phyloP scores from a whole-genome alignment of 2,888 invertebrate genomes.

The Pterostichus madidus region DNA sequence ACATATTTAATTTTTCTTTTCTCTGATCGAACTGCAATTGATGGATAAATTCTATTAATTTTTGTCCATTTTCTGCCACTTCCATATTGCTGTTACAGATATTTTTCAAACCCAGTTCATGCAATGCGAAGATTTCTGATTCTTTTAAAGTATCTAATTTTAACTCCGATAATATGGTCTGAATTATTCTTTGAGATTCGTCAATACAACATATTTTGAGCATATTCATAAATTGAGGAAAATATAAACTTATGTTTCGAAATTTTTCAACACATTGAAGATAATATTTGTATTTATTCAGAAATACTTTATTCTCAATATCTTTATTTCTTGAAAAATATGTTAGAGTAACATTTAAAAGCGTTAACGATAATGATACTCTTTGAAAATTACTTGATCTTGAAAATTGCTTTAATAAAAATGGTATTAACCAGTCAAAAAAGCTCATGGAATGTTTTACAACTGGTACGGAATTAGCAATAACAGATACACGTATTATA shows the following conservation, averaged over 20 bases:
- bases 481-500: background rate
- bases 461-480: background rate
- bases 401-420: slow-evolving; percentile 29
- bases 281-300: too few species aligned
- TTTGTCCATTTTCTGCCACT: slow-evolving; percentile 31
- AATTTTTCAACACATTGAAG: background rate
- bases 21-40: background rate
- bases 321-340: background rate
- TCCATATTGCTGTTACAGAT: slow-evolving; percentile 13
- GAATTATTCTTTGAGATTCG: background rate
- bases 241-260: background rate
- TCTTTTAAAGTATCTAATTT: background rate
- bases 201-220: background rate
- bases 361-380: slow-evolving; percentile 7
- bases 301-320: slow-evolving; percentile 1
- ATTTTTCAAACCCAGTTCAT: background rate
- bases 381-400: slow-evolving; percentile 41
- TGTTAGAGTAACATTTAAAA: background rate
- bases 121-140: background rate
- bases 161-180: background rate
- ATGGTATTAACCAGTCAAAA: slow-evolving; percentile 44
- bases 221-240: slow-evolving; percentile 3
- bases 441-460: slow-evolving; percentile 2
- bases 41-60: background rate
- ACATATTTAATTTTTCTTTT: background rate